These are phyloP conservation scores for Bagarius yarrelli DNA, from an alignment of 2,113 vertebrate genomes.

Conservation along the genomic window DNA sequence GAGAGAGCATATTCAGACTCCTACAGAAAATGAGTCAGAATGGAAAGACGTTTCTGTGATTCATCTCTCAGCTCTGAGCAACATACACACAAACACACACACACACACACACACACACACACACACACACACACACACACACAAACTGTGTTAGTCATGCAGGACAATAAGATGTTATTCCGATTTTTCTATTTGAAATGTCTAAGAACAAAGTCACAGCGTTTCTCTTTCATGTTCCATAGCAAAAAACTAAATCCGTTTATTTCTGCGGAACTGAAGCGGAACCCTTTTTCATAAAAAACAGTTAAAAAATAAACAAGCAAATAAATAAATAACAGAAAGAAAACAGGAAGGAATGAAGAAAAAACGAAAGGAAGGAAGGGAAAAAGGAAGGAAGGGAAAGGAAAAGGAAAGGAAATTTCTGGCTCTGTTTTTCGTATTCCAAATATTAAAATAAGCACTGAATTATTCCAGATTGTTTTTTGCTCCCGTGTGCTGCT, in stretches of 20 bases:
- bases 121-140: conserved; percentile 21
- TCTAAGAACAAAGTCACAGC: background rate
- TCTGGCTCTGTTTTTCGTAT: too few relatives aligned
- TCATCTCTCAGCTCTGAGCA: too few relatives aligned
- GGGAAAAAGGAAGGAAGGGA: too few relatives aligned
- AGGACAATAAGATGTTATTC: conserved; percentile 22
- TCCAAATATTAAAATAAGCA: too few relatives aligned
- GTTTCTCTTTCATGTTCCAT: background rate
- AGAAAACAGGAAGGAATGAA: too few relatives aligned
- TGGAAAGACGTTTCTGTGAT: too few relatives aligned
- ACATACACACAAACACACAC: background rate
- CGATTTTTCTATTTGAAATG: conserved; percentile 31
- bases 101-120: conserved; percentile 19
- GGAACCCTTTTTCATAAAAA: background rate
- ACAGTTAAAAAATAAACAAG: background rate
- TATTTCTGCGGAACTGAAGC: background rate
- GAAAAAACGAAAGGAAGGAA: too few relatives aligned
- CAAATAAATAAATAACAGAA: background rate
- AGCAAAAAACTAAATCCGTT: background rate
- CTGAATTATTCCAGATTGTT: too few relatives aligned
- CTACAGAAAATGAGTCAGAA: too few relatives aligned
- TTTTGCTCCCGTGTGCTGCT: too few relatives aligned
- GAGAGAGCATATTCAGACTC: too few relatives aligned
- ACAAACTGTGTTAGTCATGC: background rate
- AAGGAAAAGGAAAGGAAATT: background rate